Percentiles rank a stretch among this genome's conserved stretches.
These are phyloP conservation scores for Lepisosteus osseus DNA, from an alignment of 2,113 vertebrate genomes.

Conservation along the genomic window DNA sequence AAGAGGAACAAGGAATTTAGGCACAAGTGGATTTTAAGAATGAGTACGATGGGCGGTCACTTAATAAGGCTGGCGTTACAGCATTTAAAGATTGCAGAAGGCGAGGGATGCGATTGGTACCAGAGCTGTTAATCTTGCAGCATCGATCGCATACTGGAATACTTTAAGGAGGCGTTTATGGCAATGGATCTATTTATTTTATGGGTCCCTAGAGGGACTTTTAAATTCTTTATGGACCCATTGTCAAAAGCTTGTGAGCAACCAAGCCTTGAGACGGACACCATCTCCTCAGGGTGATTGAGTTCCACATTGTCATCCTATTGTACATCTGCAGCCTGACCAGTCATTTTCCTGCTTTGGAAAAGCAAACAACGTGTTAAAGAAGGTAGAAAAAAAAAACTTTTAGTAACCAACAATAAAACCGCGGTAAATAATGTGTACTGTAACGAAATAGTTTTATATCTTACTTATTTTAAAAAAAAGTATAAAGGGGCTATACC, in stretches of 20 bases:
- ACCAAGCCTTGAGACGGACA: slow-evolving; percentile 36
- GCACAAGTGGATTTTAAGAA: no score
- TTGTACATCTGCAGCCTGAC: background rate
- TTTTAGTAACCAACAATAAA: no score
- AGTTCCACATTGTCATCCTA: slow-evolving; percentile 21
- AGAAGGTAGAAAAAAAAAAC: no score
- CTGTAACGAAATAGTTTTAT: no score
- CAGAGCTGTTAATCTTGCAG: slow-evolving; percentile 36
- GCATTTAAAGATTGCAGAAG: background rate
- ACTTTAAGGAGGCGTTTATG: slow-evolving; percentile 51
- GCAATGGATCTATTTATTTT: slow-evolving; percentile 56
- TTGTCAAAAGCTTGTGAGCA: slow-evolving; percentile 25
- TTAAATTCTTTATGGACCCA: slow-evolving; percentile 48
- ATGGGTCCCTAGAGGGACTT: slow-evolving; percentile 41
- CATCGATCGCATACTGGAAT: slow-evolving; percentile 34
- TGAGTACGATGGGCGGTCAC: no score
- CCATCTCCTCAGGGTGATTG: slow-evolving; percentile 30
- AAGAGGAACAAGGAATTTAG: no score
- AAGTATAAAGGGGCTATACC: no score
- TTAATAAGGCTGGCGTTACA: background rate
- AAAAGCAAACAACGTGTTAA: no score
- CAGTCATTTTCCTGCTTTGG: no score
- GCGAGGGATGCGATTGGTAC: background rate
- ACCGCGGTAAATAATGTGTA: no score
- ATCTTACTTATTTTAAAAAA: no score